Base-by-base conservation (phyloP, 92 coral and sea anemone species). In the Pocillopora meandrina region DNA sequence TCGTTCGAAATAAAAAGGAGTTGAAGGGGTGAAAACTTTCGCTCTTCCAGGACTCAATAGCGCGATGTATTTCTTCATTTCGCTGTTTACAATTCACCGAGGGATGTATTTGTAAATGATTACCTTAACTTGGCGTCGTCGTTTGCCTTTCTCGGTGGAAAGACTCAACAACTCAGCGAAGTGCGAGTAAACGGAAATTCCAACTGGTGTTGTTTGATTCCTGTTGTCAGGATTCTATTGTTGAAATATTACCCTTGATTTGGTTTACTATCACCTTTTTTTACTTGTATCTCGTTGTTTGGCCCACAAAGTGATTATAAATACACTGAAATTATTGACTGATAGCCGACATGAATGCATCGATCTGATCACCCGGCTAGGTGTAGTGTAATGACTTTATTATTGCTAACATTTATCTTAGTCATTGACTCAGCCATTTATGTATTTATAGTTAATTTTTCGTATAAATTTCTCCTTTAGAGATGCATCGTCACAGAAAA, bases 401-500 rank as follows among this genome's bases (percentile, higher is more conserved):
- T 35, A 15, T 68, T 42, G 72, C 13, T 72, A 56, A 68, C 65
- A 81, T 56, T 57, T 80, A 33, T 34, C 7, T 20, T 12, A 4
- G 1, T 64, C 52, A 65, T 35, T 73, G 65, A 21, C 17, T 52
- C 26, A 10, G 33, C 16, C 12, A 23, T 49, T 1, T 33, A 15
- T 57, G 52, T 72, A 31, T 61, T 42, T 59, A 17, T 42, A 57
- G 79, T 16, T 20, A 36, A 72, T 72, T 64, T 82, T 70, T 33
- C 59, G 69, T 77, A 23, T 82, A 52, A 81, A 35, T 64, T 62
- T 74, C 12, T 61, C 57, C 69, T 85, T 88, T 68, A 96, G 99
- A 83, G 99, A 96, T 88, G 99, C 99, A 7, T 88, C 96, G 1
- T 96, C 99, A 4, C 93, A 91, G 49, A 87, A 92, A 84, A 94